Conservation (phyloP, 2,797 vertebrate genomes). For the Netta rufina region DNA sequence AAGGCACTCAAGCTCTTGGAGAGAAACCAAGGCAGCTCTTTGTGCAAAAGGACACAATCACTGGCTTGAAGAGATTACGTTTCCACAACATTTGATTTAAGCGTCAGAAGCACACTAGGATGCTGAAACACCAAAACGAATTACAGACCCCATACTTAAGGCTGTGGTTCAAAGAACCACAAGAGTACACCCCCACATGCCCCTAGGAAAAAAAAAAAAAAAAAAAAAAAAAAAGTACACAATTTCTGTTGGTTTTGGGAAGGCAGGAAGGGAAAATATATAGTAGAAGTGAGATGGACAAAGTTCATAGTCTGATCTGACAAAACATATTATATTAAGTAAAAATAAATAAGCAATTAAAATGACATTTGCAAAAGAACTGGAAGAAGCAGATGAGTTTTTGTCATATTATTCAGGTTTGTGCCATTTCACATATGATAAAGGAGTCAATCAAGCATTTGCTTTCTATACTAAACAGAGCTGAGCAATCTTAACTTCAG, state of each 20-base stretch:
- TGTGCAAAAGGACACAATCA: background rate
- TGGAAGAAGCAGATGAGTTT: background rate
- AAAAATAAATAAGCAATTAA: background rate
- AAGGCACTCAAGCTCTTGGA: background rate
- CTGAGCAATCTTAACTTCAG: background rate
- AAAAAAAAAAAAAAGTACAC: background rate
- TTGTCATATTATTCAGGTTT: background rate
- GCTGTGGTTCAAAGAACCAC: background rate
- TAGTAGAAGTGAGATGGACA: background rate
- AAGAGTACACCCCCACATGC: background rate
- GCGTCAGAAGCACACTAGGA: background rate
- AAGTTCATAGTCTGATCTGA: background rate
- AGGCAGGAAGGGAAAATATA: background rate
- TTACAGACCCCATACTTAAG: background rate
- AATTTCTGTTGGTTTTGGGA: background rate
- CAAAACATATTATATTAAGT: background rate
- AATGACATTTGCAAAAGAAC: background rate
- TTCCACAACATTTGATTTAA: background rate
- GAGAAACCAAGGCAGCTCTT: background rate
- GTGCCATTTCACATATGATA: background rate
- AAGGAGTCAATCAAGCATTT: background rate
- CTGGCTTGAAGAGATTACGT: background rate
- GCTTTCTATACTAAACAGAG: background rate
- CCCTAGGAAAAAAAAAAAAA: too few species aligned
- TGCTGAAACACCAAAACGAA: accelerated